Evolutionary conservation across 1,140 invertebrate species (phyloP), one percentile per base, ranked within the genome.

Genomic region (Helicoverpa zea): DNA sequence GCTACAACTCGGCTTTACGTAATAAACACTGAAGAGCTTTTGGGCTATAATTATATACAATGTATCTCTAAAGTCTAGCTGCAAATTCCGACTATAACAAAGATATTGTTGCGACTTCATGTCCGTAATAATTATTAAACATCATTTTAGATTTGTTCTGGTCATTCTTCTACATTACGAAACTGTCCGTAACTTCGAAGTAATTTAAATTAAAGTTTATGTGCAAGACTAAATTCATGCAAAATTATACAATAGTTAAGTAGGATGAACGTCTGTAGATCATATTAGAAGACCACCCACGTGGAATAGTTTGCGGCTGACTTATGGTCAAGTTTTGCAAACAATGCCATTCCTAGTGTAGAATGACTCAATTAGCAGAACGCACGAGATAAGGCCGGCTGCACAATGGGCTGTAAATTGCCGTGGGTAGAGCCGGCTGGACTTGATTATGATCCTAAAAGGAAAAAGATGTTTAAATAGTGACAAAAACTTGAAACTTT

Each of bases 321-420:
- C 86, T 91, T 90, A 92, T 87, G 90, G 87, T 85, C 79, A 87
- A 90, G 85, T 91, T 93, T 94, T 90, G 90, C 92, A 93, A 94
- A 93, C 91, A 93, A 94, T 93, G 85, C 87, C 82, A 82, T 84
- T 83, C 63, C 70, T 89, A 89, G 89, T 91, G 89, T 91, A 90
- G 88, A 89, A 94, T 90, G 91, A 89, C 92, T 94, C 92, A 93
- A 94, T 94, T 93, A 94, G 90, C 86, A 91, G 87, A 81, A 92
- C 85, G 80, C 86, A 83, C 79, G 77, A 88, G 90, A 92, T 92
- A 91, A 90, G 59, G 61, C 87, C 84, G 81, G 80, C 77, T 29
- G 83, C 85, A 91, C 90, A 93, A 92, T 92, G 82, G 90, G 74
- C 83, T 86, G 87, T 93, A 92, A 91, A 92, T 89, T 77, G 51